phyloP scores from a whole-genome alignment of 1,140 invertebrate species.

The Drosophila azteca region DNA sequence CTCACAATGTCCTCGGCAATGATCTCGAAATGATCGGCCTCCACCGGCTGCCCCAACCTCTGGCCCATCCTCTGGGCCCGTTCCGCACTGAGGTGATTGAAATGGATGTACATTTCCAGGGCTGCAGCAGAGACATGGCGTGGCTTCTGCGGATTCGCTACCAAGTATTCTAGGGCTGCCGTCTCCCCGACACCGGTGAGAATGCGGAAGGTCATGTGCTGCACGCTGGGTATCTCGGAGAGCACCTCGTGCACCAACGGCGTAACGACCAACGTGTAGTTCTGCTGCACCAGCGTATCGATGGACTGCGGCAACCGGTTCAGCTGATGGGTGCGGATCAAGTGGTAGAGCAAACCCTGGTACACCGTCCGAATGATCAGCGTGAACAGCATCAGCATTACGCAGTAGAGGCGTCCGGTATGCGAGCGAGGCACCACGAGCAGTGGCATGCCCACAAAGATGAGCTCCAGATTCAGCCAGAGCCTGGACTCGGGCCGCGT shows the following conservation, averaged over 20 bases:
- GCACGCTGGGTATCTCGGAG: conserved; percentile 44
- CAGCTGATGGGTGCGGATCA: conserved; percentile 64
- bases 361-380: conserved; percentile 70
- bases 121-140: conserved; percentile 40
- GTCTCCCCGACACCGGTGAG: conserved; percentile 1
- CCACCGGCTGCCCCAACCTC: background rate
- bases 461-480: conserved; percentile 43
- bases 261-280: conserved; percentile 57
- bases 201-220: conserved; percentile 51
- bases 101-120: conserved; percentile 47
- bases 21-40: conserved; percentile 26
- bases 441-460: conserved; percentile 68
- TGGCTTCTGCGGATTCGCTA: background rate
- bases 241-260: conserved; percentile 31
- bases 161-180: conserved; percentile 26
- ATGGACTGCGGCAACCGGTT: conserved; percentile 55
- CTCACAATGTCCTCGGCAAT: conserved; percentile 60
- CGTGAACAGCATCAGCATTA: conserved; percentile 60
- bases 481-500: background rate
- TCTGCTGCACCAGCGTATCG: conserved; percentile 44
- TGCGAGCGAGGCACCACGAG: conserved; percentile 16
- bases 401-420: conserved; percentile 52
- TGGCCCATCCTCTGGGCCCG: background rate
- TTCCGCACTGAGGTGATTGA: conserved; percentile 39
- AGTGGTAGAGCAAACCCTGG: conserved; percentile 66